Conservation (phyloP, 2,888 invertebrate genomes). For the Cepaea hortensis region DNA sequence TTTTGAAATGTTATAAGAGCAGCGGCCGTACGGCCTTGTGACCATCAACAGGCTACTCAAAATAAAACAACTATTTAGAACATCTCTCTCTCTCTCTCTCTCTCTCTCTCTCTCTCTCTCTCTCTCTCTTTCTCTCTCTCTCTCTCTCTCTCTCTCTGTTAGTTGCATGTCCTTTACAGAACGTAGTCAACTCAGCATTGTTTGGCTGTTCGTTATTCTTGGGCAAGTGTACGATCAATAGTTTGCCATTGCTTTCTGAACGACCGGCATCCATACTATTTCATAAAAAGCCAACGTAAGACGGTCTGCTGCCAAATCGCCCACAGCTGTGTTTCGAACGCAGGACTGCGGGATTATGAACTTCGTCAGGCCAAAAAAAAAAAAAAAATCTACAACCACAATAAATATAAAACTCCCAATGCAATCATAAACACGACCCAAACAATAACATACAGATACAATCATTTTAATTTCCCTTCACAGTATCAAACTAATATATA, state of each 20-base stretch:
- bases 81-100: conserved; percentile 25
- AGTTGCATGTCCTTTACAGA: too few species aligned
- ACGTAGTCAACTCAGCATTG: too few species aligned
- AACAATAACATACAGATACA: neutral
- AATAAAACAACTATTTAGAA: neutral
- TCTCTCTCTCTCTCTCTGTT: neutral
- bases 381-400: too few species aligned
- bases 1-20: too few species aligned
- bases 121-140: neutral
- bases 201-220: too few species aligned
- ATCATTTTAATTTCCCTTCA: neutral
- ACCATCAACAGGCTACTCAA: too few species aligned
- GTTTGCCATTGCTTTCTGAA: too few species aligned
- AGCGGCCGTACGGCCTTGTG: too few species aligned
- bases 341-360: neutral
- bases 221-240: too few species aligned
- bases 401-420: neutral
- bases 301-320: neutral
- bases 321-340: neutral
- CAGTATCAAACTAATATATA: neutral
- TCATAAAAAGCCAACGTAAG: too few species aligned
- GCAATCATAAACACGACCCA: neutral
- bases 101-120: neutral
- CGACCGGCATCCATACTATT: too few species aligned
- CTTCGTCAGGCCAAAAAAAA: too few species aligned